Base-by-base conservation (phyloP, 2,888 invertebrate species). In the Polia nebulosa region DNA sequence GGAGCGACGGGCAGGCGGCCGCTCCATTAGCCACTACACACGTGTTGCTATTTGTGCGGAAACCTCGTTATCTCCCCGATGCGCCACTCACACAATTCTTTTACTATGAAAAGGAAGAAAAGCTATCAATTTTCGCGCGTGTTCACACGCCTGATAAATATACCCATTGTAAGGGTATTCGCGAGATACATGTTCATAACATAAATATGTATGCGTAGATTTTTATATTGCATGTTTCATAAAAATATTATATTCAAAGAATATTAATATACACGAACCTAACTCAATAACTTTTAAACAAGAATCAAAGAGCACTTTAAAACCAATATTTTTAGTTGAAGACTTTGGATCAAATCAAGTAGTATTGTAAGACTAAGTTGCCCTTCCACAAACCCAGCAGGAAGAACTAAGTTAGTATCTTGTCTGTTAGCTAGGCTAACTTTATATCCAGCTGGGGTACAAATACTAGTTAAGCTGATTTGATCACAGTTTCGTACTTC, bases 41-140 rank as follows among this genome's bases (percentile, higher is more conserved):
- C 90, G 88, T 90, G 89, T 88, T 88, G 89, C 89, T 90, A 85
- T 90, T 90, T 90, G 87, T 81, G 83, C 74, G 85, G 78, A 90
- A 92, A 92, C 87, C 90, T 91, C 85, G 90, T 91, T 91, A 91
- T 86, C 86, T 80, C 85, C 85, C 82, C 85, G 82, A 84, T 82
- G 86, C 88, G 87, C 85, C 83, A 86, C 87, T 86, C 81, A 84
- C 81, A 83, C 80, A 82, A 81, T 84, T 86, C 82, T 84, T 85
- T 84, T 75, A 64, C 82, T 81, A 72, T 82, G 77, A 85, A 85
- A 86, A 75, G 76, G 85, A 87, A 83, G 77, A 84, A 86, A 89
- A 82, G 66, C 85, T 84, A 87, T 87, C 83, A 88, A 87, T 88
- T 88, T 88, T 82, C 76, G 61, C 62, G 61, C 57, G 36, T 72